Percentiles rank a stretch among this genome's conserved stretches.
Conservation (phyloP, 2,797 vertebrate species). For the Trematomus bernacchii region DNA sequence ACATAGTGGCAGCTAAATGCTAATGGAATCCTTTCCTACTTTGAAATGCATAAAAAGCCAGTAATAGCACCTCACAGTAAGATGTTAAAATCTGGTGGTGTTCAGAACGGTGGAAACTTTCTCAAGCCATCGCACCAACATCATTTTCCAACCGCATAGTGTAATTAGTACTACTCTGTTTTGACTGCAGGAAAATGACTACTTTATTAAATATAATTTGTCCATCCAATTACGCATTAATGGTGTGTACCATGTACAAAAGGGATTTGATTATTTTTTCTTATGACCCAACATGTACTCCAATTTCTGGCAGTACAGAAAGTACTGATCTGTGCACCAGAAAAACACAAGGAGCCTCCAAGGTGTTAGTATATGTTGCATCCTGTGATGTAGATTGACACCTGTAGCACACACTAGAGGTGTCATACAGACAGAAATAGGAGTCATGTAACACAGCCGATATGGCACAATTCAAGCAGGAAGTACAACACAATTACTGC, state of each 20-base stretch:
- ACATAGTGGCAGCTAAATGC: slow-evolving; percentile 47
- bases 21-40: slow-evolving; percentile 56
- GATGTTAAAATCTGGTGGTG: slow-evolving; percentile 55
- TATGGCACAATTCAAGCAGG: background rate
- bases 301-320: background rate
- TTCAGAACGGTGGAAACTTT: slow-evolving; percentile 50
- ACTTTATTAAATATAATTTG: slow-evolving; percentile 33
- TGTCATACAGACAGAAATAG: background rate
- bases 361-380: background rate
- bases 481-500: background rate
- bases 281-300: slow-evolving; percentile 11
- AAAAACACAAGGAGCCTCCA: background rate
- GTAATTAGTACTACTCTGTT: slow-evolving; percentile 45
- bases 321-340: too few species aligned
- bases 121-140: slow-evolving; percentile 44
- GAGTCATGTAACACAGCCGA: background rate
- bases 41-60: slow-evolving; percentile 63
- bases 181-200: slow-evolving; percentile 16
- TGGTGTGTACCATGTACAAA: slow-evolving; percentile 5
- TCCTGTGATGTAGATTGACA: background rate
- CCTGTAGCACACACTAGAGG: too few species aligned
- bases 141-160: slow-evolving; percentile 33
- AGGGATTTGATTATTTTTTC: slow-evolving; percentile 11
- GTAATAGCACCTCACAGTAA: slow-evolving; percentile 59
- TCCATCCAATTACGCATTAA: slow-evolving; percentile 29